A percentile compares a stretch with the other conserved stretches of the same genome.
phyloP scores from a whole-genome alignment of 2,797 vertebrate species.

The Chanos chanos region DNA sequence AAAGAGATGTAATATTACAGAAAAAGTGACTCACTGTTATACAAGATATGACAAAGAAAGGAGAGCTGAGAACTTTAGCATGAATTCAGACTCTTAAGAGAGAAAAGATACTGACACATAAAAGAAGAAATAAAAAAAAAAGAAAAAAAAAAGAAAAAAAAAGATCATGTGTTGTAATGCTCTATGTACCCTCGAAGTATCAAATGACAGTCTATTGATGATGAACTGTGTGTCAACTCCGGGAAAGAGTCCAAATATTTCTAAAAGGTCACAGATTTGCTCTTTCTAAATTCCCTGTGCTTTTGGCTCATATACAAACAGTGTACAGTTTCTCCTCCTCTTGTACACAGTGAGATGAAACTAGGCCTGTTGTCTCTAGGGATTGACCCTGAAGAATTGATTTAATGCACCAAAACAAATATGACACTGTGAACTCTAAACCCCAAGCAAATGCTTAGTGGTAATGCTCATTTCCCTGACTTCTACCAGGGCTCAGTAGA shows the following conservation, averaged over 20 bases:
- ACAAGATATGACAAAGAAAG: too few species aligned
- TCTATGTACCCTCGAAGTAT: conserved; percentile 52
- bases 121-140: background rate
- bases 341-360: conserved; percentile 42
- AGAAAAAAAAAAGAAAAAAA: conserved; percentile 45
- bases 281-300: conserved; percentile 53
- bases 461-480: conserved; percentile 2
- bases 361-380: conserved; percentile 27
- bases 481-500: background rate
- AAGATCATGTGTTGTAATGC: conserved; percentile 29
- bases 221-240: conserved; percentile 46
- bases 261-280: conserved; percentile 64
- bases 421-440: conserved; percentile 31
- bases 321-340: conserved; percentile 46
- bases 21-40: too few species aligned
- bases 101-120: background rate
- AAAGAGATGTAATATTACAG: too few species aligned
- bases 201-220: conserved; percentile 45
- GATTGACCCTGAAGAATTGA: conserved; percentile 32
- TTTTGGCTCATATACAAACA: conserved; percentile 55
- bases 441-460: conserved; percentile 9
- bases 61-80: too few species aligned
- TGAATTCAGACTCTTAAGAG: too few species aligned
- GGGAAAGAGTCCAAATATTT: conserved; percentile 53
- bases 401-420: conserved; percentile 46